Conservation (phyloP, 2,797 vertebrate genomes). For the Lacerta bilineata region DNA sequence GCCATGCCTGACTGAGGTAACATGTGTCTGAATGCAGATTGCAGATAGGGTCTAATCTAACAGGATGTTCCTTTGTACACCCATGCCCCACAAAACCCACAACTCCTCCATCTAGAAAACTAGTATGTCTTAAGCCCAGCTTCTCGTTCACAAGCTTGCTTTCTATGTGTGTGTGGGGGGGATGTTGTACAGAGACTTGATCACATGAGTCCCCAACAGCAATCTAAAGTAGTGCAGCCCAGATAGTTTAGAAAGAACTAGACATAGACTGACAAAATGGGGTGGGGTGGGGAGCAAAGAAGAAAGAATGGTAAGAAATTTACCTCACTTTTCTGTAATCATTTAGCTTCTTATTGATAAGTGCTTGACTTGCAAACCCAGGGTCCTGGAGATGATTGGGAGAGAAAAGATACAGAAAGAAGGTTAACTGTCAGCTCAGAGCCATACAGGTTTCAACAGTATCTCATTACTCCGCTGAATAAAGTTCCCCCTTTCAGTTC, state of each 20-base stretch:
- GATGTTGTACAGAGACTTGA: background rate
- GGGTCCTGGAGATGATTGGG: constrained; percentile 85
- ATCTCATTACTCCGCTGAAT: constrained; percentile 2
- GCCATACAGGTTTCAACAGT: background rate
- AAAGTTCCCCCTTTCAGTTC: background rate
- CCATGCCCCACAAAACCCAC: background rate
- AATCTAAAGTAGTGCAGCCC: background rate
- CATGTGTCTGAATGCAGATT: background rate
- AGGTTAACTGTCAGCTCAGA: constrained; percentile 44
- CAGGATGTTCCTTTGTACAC: background rate
- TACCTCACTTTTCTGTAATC: constrained; percentile 97
- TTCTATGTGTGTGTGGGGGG: background rate
- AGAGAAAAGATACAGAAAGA: constrained; percentile 44
- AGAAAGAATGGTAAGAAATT: constrained; percentile 28
- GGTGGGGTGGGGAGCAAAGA: background rate
- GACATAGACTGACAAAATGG: background rate
- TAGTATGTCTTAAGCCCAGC: background rate
- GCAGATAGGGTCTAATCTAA: no score
- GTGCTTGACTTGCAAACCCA: constrained; percentile 93
- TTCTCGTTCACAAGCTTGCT: background rate
- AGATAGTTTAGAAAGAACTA: background rate
- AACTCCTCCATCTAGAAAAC: background rate
- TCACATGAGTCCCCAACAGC: background rate
- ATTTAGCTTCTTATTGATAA: constrained; percentile 98
- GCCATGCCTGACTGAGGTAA: background rate